A percentile compares a stretch with the other conserved stretches of the same genome.
Evolutionary conservation across 2,113 vertebrate species (phyloP).

Genomic region (Lontra canadensis): DNA sequence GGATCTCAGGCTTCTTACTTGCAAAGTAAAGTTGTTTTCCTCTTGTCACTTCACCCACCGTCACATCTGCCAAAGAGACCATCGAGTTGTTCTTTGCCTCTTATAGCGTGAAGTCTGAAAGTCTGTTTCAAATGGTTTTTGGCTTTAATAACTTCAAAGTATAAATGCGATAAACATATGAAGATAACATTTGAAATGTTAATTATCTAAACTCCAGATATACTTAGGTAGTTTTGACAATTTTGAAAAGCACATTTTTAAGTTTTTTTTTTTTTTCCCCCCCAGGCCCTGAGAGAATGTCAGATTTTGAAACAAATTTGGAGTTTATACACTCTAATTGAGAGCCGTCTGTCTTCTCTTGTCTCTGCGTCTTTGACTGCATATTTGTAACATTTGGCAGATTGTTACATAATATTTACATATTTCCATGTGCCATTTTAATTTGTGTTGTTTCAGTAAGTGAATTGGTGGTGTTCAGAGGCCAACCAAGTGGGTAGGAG

Average conservation of each 20-base stretch:
- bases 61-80: background rate
- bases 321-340: background rate
- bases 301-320: background rate
- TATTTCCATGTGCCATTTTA: background rate
- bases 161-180: background rate
- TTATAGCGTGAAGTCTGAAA: background rate
- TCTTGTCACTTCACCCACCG: background rate
- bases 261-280: background rate
- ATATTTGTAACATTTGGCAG: background rate
- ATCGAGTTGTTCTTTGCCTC: background rate
- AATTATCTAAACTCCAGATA: background rate
- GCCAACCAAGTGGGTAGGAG: background rate
- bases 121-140: conserved; percentile 3
- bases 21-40: background rate
- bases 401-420: background rate
- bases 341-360: background rate
- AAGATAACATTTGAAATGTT: background rate
- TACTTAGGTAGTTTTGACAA: background rate
- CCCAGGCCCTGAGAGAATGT: background rate
- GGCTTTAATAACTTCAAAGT: background rate
- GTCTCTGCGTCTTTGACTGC: background rate
- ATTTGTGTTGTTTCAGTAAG: background rate
- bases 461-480: background rate
- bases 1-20: background rate
- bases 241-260: background rate